Percentiles rank a stretch among this genome's conserved stretches.
Conservation (phyloP, 1,140 invertebrate species). For the Capitella teleta region DNA sequence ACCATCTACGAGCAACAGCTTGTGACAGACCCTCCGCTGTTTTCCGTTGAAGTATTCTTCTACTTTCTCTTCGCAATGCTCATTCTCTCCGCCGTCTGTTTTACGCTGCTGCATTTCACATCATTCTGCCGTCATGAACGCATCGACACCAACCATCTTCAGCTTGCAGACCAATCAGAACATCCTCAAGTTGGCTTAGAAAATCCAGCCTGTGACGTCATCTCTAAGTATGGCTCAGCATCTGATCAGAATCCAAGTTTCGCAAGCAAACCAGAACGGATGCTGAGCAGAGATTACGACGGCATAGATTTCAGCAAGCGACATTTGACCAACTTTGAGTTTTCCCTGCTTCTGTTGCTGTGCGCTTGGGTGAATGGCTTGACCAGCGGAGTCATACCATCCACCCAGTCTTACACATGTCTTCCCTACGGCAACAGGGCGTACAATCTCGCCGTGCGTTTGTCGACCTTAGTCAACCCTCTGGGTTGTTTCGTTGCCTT, state of each 20-base stretch:
- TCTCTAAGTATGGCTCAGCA: neutral
- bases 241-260: neutral
- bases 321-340: neutral
- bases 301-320: no score
- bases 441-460: conserved; percentile 69
- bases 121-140: neutral
- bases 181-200: no score
- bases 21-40: neutral
- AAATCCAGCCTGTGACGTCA: no score
- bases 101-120: neutral
- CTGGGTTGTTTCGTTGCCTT: conserved; percentile 68
- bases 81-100: neutral
- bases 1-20: conserved; percentile 20
- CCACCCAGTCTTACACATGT: conserved; percentile 76
- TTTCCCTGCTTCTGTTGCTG: conserved; percentile 19
- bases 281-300: no score
- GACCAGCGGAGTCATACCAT: conserved; percentile 61
- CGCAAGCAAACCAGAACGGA: neutral
- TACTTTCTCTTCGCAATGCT: neutral
- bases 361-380: conserved; percentile 29
- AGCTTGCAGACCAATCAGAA: no score
- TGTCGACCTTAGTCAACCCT: conserved; percentile 74
- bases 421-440: conserved; percentile 65
- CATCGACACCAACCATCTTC: neutral
- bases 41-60: conserved; percentile 1